Conservation (phyloP, 1,140 invertebrate species). For the Drosophila virilis region DNA sequence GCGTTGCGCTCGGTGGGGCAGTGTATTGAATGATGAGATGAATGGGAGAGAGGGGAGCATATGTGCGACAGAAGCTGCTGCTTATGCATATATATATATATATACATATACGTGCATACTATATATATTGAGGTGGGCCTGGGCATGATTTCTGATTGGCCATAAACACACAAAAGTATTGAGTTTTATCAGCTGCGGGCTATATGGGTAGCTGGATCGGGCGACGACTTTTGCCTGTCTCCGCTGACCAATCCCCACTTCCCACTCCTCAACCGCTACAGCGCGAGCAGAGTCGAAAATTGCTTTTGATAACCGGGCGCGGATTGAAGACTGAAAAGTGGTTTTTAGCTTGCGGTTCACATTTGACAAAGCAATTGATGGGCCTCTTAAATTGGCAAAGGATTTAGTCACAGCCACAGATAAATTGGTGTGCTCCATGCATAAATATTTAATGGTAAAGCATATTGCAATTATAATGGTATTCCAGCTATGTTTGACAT, state of each 20-base stretch:
- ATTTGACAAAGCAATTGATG: constrained; percentile 79
- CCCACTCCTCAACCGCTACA: too few relatives aligned
- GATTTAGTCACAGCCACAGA: constrained; percentile 15
- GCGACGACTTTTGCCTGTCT: constrained; percentile 4
- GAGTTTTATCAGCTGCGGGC: constrained; percentile 78
- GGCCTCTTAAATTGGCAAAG: constrained; percentile 51
- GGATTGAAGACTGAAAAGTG: constrained; percentile 65
- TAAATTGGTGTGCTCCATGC: constrained; percentile 32
- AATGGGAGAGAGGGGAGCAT: neutral
- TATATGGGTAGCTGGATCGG: constrained; percentile 53
- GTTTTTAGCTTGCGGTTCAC: constrained; percentile 63
- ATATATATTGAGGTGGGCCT: constrained; percentile 64
- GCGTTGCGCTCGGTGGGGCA: neutral
- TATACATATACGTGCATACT: neutral
- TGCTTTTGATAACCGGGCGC: constrained; percentile 71
- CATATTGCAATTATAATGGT: constrained; percentile 45
- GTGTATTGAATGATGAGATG: neutral
- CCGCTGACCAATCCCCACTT: neutral
- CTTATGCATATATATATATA: constrained; percentile 72
- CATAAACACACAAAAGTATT: constrained; percentile 82
- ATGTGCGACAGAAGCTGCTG: constrained; percentile 47
- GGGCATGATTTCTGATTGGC: constrained; percentile 81
- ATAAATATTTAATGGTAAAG: constrained; percentile 39
- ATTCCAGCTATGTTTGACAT: constrained; percentile 32
- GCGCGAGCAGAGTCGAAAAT: constrained; percentile 44